Conservation (phyloP, 1,140 invertebrate species). For the Magallana angulata region DNA sequence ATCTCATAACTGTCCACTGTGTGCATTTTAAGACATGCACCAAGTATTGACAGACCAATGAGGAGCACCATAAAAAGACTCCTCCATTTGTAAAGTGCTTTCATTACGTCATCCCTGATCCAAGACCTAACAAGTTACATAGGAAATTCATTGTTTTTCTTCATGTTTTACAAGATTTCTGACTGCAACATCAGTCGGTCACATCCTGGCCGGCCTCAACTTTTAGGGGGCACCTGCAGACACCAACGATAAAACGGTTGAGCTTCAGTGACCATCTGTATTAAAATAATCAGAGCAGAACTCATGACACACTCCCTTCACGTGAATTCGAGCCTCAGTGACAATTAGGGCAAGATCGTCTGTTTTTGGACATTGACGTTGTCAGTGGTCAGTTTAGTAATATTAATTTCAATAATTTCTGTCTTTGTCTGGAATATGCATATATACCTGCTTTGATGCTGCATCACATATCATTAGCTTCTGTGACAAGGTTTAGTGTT, state of each 20-base stretch:
- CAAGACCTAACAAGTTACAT: neutral
- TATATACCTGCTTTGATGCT: too few relatives aligned
- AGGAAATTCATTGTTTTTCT: slow-evolving; percentile 10
- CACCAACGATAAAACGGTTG: neutral
- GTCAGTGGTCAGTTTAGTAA: too few relatives aligned
- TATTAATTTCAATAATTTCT: too few relatives aligned
- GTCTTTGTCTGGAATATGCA: too few relatives aligned
- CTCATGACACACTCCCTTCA: slow-evolving; percentile 17
- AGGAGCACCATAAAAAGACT: neutral
- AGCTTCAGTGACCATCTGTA: neutral
- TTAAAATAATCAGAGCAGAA: neutral
- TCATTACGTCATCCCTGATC: neutral
- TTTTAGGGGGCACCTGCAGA: neutral
- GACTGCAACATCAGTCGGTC: neutral
- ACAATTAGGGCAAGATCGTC: neutral
- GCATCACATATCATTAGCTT: too few relatives aligned
- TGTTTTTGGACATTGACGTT: too few relatives aligned
- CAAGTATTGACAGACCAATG: neutral
- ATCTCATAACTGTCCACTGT: neutral
- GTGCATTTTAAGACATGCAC: slow-evolving; percentile 19
- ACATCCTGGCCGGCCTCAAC: neutral
- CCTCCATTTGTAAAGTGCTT: neutral
- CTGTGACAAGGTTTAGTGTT: too few relatives aligned
- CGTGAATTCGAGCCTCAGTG: slow-evolving; percentile 5
- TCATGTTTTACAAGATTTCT: neutral